Evolutionary conservation across 2,797 vertebrate species (phyloP).

Genomic region (Nyctibius grandis): DNA sequence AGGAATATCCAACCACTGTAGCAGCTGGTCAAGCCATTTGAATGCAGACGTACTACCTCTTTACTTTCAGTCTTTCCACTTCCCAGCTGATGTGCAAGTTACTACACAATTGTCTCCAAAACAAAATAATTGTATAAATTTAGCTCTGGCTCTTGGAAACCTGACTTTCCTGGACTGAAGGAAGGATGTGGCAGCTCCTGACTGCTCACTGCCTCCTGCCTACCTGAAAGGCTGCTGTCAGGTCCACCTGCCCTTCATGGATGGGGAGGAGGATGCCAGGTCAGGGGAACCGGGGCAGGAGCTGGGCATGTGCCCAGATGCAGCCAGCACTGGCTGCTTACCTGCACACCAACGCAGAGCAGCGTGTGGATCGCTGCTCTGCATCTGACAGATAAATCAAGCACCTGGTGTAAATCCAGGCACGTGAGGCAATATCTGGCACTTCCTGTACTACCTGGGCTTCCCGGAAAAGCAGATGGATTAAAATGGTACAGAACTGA

Average conservation of each 20-base stretch:
- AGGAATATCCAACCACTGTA: neutral
- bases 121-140: neutral
- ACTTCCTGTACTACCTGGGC: neutral
- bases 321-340: rapidly evolving
- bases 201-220: too few species aligned
- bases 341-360: neutral
- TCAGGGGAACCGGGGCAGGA: rapidly evolving
- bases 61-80: neutral
- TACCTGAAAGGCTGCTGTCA: neutral
- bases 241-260: neutral
- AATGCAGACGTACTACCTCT: neutral
- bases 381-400: neutral
- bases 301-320: rapidly evolving
- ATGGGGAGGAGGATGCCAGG: neutral
- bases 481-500: neutral
- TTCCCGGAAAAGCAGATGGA: neutral
- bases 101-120: neutral
- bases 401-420: neutral
- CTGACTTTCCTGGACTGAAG: neutral
- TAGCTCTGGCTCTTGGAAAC: neutral
- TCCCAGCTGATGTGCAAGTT: neutral
- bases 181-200: neutral
- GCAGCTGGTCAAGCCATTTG: neutral
- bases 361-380: rapidly evolving
- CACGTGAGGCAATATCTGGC: neutral